These are phyloP conservation scores for Channa argus DNA, from an alignment of 2,113 vertebrate species.

Conservation along the genomic window DNA sequence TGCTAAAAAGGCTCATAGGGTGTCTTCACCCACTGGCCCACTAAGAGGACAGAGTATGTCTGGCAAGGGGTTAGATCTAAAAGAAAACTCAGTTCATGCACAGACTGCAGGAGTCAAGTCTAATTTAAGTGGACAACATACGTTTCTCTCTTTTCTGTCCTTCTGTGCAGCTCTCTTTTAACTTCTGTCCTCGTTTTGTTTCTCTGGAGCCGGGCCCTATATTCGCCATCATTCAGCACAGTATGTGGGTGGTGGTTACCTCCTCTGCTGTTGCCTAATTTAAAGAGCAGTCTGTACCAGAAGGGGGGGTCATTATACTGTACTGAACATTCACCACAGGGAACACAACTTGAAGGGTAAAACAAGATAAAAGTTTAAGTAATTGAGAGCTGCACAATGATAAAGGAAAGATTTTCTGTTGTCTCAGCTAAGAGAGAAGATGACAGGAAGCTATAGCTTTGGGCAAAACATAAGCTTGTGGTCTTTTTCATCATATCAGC, in stretches of 20 bases:
- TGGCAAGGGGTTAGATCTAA: constrained; percentile 50
- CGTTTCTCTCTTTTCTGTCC: constrained; percentile 19
- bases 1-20: constrained; percentile 51
- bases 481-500: constrained; percentile 13
- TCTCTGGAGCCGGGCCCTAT: constrained; percentile 36
- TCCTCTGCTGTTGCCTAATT: constrained; percentile 46
- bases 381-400: constrained; percentile 45
- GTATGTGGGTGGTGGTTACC: constrained; percentile 34
- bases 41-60: constrained; percentile 49
- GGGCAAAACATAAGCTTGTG: constrained; percentile 9
- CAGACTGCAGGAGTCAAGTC: constrained; percentile 25
- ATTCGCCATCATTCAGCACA: constrained; percentile 29
- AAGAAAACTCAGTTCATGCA: constrained; percentile 27
- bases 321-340: constrained; percentile 29
- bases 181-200: constrained; percentile 51
- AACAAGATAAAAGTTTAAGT: constrained; percentile 38
- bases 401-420: constrained; percentile 9
- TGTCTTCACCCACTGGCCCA: constrained; percentile 32
- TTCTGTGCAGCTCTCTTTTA: neutral
- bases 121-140: constrained; percentile 28
- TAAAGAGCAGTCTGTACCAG: constrained; percentile 46
- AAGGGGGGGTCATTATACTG: constrained; percentile 34
- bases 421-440: constrained; percentile 1
- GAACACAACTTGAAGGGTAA: constrained; percentile 41
- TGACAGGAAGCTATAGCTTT: neutral